phyloP scores from a whole-genome alignment of 2,113 vertebrate species.

The Nycticryphes semicollaris region DNA sequence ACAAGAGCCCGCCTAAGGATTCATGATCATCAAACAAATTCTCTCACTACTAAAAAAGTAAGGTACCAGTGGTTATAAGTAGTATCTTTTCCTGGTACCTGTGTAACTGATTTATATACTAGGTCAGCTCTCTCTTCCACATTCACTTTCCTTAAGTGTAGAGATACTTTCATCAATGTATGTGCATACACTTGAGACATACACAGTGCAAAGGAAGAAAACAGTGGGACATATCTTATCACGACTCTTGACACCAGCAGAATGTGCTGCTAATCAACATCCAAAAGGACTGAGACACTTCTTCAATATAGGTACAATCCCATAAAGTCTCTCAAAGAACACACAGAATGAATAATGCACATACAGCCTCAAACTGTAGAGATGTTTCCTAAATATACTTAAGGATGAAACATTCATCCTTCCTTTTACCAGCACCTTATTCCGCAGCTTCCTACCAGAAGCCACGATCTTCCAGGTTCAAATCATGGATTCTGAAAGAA shows the following conservation, averaged over 20 bases:
- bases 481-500: not conserved
- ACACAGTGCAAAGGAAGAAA: not conserved
- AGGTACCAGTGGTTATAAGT: fast-evolving
- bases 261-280: not conserved
- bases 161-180: not conserved
- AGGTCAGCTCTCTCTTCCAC: not conserved
- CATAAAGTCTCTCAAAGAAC: not conserved
- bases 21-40: not conserved
- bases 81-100: not conserved
- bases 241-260: not conserved
- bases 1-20: not conserved
- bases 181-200: not conserved
- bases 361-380: not conserved
- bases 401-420: not conserved
- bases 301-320: not conserved
- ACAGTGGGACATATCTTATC: not conserved
- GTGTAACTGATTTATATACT: not conserved
- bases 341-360: not conserved
- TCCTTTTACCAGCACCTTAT: not conserved
- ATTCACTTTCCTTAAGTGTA: not conserved
- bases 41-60: not conserved
- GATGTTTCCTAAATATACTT: not conserved
- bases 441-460: not conserved
- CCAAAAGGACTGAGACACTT: not conserved
- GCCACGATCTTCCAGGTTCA: not conserved